These are phyloP conservation scores for Tinamus major DNA, from an alignment of 2,797 vertebrate species.

Conservation along the genomic window DNA sequence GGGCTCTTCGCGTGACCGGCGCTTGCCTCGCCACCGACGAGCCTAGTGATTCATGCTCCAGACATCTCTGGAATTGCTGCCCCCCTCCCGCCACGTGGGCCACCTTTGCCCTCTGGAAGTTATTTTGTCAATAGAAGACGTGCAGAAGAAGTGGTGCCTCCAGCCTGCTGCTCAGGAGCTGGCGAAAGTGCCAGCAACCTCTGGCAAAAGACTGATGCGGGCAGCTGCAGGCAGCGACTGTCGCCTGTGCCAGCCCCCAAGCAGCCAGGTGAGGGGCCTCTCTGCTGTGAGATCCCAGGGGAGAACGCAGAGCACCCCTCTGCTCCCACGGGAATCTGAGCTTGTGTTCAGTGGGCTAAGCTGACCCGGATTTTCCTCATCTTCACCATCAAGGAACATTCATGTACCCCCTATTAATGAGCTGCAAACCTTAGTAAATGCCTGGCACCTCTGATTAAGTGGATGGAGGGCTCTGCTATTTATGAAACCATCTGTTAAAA, in stretches of 20 bases:
- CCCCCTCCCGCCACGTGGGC: accelerated
- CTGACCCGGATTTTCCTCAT: neutral
- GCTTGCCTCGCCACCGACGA: neutral
- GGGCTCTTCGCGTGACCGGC: accelerated
- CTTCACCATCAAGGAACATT: conserved; percentile 9
- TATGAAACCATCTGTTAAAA: conserved; percentile 24
- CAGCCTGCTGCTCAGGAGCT: accelerated
- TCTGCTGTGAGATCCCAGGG: accelerated
- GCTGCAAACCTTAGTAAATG: neutral
- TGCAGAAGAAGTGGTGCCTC: neutral
- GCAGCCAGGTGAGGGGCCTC: neutral
- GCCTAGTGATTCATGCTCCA: neutral
- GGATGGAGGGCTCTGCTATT: neutral
- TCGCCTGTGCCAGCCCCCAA: accelerated
- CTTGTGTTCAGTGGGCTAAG: neutral
- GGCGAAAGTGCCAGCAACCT: neutral
- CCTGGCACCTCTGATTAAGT: neutral
- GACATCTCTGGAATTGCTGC: accelerated
- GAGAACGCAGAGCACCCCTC: neutral
- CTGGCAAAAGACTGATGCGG: neutral
- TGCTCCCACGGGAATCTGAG: neutral
- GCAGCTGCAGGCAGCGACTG: accelerated
- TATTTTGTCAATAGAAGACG: neutral
- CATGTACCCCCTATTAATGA: neutral
- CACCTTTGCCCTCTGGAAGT: neutral